A percentile compares a stretch with the other conserved stretches of the same genome.
phyloP scores from a whole-genome alignment of 92 coral and sea anemone species.

The Zoanthus gigantus region DNA sequence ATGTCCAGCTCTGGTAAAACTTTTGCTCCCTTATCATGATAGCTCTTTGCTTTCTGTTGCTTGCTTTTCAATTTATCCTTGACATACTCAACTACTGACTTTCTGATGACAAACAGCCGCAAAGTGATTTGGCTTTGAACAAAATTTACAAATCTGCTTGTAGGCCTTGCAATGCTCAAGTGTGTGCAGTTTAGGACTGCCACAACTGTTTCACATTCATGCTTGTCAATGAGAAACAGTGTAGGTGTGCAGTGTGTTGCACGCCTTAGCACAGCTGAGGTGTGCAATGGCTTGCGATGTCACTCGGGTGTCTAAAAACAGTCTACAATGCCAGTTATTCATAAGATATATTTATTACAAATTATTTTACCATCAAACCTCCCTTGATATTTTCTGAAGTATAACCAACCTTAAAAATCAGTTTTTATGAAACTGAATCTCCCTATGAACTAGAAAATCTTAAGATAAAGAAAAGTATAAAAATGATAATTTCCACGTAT shows the following conservation, averaged over 20 bases:
- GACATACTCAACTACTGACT: not conserved
- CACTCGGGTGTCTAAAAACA: not conserved
- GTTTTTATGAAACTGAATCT: conserved; percentile 20
- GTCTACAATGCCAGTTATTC: conserved; percentile 20
- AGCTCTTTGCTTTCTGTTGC: too few species aligned
- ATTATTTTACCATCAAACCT: not conserved
- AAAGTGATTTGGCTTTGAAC: conserved; percentile 1
- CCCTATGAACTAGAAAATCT: conserved; percentile 18
- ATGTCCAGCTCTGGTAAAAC: too few species aligned
- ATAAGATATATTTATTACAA: not conserved
- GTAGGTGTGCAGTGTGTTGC: not conserved
- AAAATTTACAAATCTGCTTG: conserved; percentile 5
- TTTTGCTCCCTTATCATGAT: too few species aligned
- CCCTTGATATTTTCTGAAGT: conserved; percentile 10
- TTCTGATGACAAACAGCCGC: not conserved
- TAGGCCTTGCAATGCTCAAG: not conserved
- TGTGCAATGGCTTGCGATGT: not conserved
- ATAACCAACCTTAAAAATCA: conserved; percentile 17
- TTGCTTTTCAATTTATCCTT: too few species aligned
- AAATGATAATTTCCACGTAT: conserved; percentile 20
- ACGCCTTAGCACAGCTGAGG: too few species aligned
- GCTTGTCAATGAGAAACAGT: not conserved
- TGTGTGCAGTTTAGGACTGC: conserved; percentile 14
- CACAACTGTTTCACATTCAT: not conserved
- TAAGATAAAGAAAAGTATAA: conserved; percentile 12